Base-by-base conservation (phyloP, 2,113 vertebrate genomes). In the Lamprotornis superbus region DNA sequence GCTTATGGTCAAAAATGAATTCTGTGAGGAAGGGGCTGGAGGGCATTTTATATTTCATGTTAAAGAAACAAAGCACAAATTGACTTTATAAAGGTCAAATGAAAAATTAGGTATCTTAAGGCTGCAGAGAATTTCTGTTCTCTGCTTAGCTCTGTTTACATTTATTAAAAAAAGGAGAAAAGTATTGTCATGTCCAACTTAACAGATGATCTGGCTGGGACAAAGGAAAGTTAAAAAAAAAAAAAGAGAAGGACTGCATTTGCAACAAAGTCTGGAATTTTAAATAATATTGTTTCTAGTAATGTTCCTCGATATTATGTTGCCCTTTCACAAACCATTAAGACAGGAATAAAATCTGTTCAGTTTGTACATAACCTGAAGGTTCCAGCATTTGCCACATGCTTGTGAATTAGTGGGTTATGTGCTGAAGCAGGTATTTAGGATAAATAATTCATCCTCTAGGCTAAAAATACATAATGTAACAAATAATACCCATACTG, bases 31-130 rank as follows among this genome's bases (percentile, higher is more conserved):
- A 93, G 93, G 77, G 77, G 70, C 89, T 60, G 61, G 35, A 76
- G 79, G 91, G 80, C 86, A 83, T 90, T 94, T 85, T 39, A 57
- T 79, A 80, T 84, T 87, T 94, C 89, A 94, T 5, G 33, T 70
- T 81, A 82, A 94, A 87, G 85, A 96, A 95, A 86, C 44, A 39
- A 95, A 94, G 83, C 82, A 92, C 74, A 91, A 88, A 95, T 93
- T 96, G 97, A 94, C 94, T 96, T 91, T 67, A 79, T 90, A 97
- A 97, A 97, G 95, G 96, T 97, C 95, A 96, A 95, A 78, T 91
- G 93, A 93, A 95, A 94, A 89, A 92, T 8, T 47, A 3, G 55
- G 16, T 87, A 73, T 93, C 90, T 95, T 76, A 69, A 92, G 71
- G 93, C 88, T 83, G 75, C 71, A 50, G 71, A 93, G 89, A 78